Percentiles rank a stretch among this genome's conserved stretches.
Evolutionary conservation across 1,140 invertebrate genomes (phyloP).

Genomic region (Hyposmocoma kahamanoa): DNA sequence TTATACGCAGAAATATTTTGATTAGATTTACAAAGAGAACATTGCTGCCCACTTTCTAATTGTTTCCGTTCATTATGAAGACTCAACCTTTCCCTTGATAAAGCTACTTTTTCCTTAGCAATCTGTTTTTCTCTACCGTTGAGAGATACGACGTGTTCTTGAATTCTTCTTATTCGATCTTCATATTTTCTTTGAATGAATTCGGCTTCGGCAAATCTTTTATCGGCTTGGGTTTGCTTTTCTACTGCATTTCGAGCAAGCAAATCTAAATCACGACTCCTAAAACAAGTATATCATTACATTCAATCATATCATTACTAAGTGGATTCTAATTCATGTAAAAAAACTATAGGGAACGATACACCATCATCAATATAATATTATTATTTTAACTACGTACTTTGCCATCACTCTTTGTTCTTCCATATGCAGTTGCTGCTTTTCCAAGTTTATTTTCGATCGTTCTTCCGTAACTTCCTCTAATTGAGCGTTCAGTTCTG

Average conservation of each 20-base stretch:
- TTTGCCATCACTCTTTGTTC: conserved; percentile 58
- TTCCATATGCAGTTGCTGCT: conserved; percentile 60
- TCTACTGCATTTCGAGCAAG: conserved; percentile 61
- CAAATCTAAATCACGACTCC: conserved; percentile 61
- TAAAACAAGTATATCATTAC: conserved; percentile 16
- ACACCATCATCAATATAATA: too few species aligned
- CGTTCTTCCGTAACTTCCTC: conserved; percentile 57
- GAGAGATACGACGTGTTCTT: conserved; percentile 64
- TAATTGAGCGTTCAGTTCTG: conserved; percentile 53
- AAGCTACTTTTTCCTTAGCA: conserved; percentile 63
- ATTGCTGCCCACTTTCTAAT: conserved; percentile 48
- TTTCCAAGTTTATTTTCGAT: conserved; percentile 50
- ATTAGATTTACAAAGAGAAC: conserved; percentile 49
- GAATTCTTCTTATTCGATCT: conserved; percentile 59
- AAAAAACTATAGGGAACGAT: too few species aligned
- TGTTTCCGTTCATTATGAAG: conserved; percentile 64
- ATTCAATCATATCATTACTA: too few species aligned
- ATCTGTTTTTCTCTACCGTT: conserved; percentile 67
- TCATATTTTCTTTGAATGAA: conserved; percentile 62
- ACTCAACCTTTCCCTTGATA: conserved; percentile 61
- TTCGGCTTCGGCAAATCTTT: conserved; percentile 60
- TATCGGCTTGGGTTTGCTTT: conserved; percentile 62
- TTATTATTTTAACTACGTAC: too few species aligned
- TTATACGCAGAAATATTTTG: conserved; percentile 32
- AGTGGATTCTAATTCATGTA: too few species aligned